Base-by-base conservation (phyloP, 2,888 invertebrate genomes). In the Hofmannophila pseudospretella region DNA sequence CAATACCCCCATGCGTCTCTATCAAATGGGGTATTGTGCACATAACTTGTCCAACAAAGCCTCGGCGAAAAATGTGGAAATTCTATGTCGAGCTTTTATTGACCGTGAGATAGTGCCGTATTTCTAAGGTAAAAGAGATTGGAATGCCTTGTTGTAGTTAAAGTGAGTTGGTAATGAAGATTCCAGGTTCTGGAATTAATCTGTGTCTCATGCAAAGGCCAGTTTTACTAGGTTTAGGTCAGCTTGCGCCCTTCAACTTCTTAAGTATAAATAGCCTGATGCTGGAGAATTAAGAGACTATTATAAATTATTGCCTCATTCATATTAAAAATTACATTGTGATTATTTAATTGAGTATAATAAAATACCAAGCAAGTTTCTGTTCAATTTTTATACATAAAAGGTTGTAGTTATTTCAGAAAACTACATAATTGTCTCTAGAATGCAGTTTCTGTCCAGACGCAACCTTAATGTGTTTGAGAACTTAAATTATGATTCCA, bases 381-480 rank as follows among this genome's bases (percentile, higher is more conserved):
- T 7, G 14, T 31, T 27, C 1, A 35, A 10, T 35, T 49, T 47
- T 38, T 44, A 32, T 44, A 47, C 41, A 41, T 48, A 44, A 47
- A 59, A 50, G 44, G 47, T 43, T 49, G 29, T 34, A 38, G 47
- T 50, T 51, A 50, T 44, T 51, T 51, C 41, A 43, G 36, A 41
- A 43, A 41, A 47, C 38, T 41, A 37, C 42, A 37, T 55, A 58
- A 62, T 61, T 56, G 49, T 40, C 38, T 41, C 33, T 38, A 56
- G 47, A 63, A 65, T 62, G 61, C 55, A 54, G 54, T 54, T 49
- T 56, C 44, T 43, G 51, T 61, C 44, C 53, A 51, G 44, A 51
- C 41, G 36, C 39, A 50, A 42, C 51, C 39, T 47, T 50, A 58
- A 53, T 48, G 42, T 39, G 39, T 35, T 34, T 19, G 34, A 43